Evolutionary conservation across 2,113 vertebrate genomes (phyloP).

Genomic region (Cygnus atratus): DNA sequence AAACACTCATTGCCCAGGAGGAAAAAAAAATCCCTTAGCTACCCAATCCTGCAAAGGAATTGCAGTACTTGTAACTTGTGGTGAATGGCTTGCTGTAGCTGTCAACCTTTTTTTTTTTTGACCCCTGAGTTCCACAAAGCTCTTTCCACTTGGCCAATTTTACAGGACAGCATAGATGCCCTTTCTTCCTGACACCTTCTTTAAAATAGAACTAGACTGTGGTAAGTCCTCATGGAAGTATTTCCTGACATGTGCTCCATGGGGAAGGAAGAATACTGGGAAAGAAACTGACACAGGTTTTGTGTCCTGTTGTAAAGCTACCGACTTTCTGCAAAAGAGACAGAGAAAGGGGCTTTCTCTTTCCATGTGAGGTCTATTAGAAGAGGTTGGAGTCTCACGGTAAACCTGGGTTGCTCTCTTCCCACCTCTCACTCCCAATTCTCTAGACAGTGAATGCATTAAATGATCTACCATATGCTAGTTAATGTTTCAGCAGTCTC

Average conservation of each 20-base stretch:
- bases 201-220: constrained; percentile 17
- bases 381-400: not conserved
- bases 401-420: constrained; percentile 50
- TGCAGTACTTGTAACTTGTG: not conserved
- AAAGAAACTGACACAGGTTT: not conserved
- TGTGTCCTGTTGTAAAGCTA: not conserved
- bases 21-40: not conserved
- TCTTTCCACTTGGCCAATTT: not conserved
- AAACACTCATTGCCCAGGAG: constrained; percentile 7
- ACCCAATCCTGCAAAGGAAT: not conserved
- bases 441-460: not conserved
- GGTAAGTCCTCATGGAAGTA: not conserved
- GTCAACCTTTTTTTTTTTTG: not conserved
- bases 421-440: not conserved
- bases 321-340: not conserved
- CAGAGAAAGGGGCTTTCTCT: not conserved
- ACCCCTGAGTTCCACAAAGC: not conserved
- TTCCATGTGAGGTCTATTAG: not conserved
- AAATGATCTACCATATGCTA: not conserved
- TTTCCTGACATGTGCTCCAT: not conserved
- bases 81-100: not conserved
- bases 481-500: not conserved
- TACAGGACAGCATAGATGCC: not conserved
- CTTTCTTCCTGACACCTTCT: not conserved
- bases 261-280: not conserved